Conservation (phyloP, 1,140 invertebrate species). For the Cotesia typhae region DNA sequence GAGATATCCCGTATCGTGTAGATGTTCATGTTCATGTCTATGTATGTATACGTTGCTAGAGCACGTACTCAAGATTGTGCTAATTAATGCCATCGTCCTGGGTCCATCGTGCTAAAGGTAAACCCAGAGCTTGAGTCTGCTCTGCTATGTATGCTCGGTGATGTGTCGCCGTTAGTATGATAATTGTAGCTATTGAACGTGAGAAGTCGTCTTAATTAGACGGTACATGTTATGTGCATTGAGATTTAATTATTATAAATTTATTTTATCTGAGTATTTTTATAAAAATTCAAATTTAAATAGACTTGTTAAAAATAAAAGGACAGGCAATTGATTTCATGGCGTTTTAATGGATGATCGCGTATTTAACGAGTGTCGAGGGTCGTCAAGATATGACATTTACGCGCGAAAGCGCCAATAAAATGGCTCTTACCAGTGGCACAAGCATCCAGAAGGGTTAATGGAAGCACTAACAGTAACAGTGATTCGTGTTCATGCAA, state of each 20-base stretch:
- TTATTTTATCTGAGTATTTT: slow-evolving; percentile 1
- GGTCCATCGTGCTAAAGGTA: slow-evolving; percentile 13
- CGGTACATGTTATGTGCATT: slow-evolving; percentile 29
- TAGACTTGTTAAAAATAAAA: too few relatives aligned
- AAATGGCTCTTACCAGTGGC: slow-evolving; percentile 52
- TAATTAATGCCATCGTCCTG: slow-evolving; percentile 50
- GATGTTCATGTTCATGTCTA: not conserved
- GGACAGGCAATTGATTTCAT: not conserved
- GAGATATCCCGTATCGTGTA: slow-evolving; percentile 32
- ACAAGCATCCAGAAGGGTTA: slow-evolving; percentile 59
- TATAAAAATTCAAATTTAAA: too few relatives aligned
- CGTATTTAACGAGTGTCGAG: not conserved
- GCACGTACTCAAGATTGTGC: slow-evolving; percentile 45
- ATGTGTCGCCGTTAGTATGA: slow-evolving; percentile 53
- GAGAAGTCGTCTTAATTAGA: slow-evolving; percentile 51
- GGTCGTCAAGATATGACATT: slow-evolving; percentile 42
- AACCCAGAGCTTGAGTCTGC: not conserved
- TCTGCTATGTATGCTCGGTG: slow-evolving; percentile 42
- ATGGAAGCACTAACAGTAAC: slow-evolving; percentile 48
- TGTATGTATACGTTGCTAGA: slow-evolving; percentile 24
- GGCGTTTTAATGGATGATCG: slow-evolving; percentile 10
- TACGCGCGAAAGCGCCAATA: slow-evolving; percentile 51
- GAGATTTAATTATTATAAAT: slow-evolving; percentile 40
- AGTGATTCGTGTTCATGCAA: not conserved
- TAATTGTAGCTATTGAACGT: slow-evolving; percentile 52